Base-by-base conservation (phyloP, 37 sponge, comb jelly and placozoan species). In the Theonella swinhoei region DNA sequence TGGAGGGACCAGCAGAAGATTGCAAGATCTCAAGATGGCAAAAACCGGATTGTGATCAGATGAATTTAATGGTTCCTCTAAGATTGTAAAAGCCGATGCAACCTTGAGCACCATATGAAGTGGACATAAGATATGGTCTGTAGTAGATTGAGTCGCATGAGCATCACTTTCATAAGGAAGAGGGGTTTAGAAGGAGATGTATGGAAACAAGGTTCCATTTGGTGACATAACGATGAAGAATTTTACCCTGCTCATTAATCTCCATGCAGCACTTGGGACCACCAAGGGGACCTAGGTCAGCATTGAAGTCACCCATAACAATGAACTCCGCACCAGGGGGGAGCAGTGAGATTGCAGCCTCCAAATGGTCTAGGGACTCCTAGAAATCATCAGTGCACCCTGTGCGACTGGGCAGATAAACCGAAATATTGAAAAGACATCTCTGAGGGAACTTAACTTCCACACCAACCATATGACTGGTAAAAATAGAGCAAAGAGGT, bases 281-380 rank as follows among this genome's bases (percentile, higher is more conserved):
- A 3, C 73, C 73, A 38, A 39, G 36, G 14, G 17, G 19, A 39
- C 73, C 73, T 35, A 39, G 73, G 24, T 72, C 73, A 14, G 73
- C 73, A 39, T 72, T 72, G n/a, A 72, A 39, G 25, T 72, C 73
- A 19, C 73, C 73, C 1, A 72, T 23, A 39, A 72, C 35, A 40
- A 39, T 14, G 17, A 72, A 7, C 2, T 72, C 42, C 36, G 30
- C n/a, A 11, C 39, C 42, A 39, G 25, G 11, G 4, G n/a, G 36
- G 8, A 38, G 40, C 1, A 25, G 8, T 24, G 2, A 39, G 1
- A 72, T 22, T 14, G 42, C 40, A 26, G 40, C 40, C 0, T 72
- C 73, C 1, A 72, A 23, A 37, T 22, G 42, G 4, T 72, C 42
- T 8, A 72, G 73, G 20, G 42, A 31, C 42, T 72, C 73, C 42